phyloP scores from a whole-genome alignment of 2,888 invertebrate species.

The Archips crataeganus region DNA sequence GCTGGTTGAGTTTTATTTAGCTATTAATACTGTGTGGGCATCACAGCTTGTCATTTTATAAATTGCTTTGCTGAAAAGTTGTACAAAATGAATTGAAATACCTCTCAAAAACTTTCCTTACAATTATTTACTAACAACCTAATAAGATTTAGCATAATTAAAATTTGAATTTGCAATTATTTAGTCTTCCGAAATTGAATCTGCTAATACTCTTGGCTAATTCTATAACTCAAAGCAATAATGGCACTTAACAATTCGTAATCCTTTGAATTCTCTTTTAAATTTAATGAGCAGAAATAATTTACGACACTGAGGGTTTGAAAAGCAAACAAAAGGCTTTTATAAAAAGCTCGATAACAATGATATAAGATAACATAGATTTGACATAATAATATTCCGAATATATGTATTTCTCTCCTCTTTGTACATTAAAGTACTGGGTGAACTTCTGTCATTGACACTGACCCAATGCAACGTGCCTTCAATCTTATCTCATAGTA shows the following conservation, averaged over 20 bases:
- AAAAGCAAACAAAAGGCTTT: not conserved
- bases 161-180: not conserved
- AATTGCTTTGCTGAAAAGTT: not conserved
- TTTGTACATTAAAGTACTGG: not conserved
- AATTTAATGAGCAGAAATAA: not conserved
- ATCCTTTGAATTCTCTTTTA: not conserved
- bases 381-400: not conserved
- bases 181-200: not conserved
- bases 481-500: too few relatives aligned
- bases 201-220: not conserved
- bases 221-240: not conserved
- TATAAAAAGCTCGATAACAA: not conserved
- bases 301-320: not conserved
- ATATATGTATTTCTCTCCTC: not conserved
- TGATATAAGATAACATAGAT: not conserved
- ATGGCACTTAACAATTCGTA: not conserved
- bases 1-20: not conserved
- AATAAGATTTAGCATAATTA: not conserved
- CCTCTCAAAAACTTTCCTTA: not conserved
- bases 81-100: not conserved
- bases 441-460: not conserved
- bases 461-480: too few relatives aligned
- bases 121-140: not conserved
- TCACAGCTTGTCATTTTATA: conserved; percentile 5
- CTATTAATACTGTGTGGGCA: conserved; percentile 10